Evolutionary conservation across 2,888 invertebrate species (phyloP).

Genomic region (Pristionchus mayeri): DNA sequence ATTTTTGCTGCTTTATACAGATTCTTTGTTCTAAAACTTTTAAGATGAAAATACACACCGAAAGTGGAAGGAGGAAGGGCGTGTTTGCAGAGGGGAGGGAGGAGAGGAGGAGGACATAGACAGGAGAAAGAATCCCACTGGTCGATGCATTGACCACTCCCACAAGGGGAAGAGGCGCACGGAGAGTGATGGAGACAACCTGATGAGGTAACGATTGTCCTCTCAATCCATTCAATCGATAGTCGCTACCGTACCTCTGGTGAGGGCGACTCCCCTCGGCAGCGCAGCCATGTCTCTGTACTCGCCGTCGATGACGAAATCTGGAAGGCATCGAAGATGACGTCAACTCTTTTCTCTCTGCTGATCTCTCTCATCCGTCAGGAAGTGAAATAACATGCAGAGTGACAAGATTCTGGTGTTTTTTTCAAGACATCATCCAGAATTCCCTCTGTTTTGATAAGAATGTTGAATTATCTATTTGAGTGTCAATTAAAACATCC

Average conservation of each 20-base stretch:
- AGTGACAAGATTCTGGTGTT: too few species aligned
- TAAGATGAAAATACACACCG: conserved; percentile 53
- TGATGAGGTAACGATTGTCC: background rate
- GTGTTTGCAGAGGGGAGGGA: conserved; percentile 67
- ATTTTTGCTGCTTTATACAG: background rate
- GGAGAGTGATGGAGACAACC: conserved; percentile 67
- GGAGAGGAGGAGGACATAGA: conserved; percentile 63
- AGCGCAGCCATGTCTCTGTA: conserved; percentile 52
- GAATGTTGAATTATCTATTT: background rate
- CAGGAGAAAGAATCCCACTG: conserved; percentile 69
- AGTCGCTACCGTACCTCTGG: conserved; percentile 11
- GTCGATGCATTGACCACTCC: conserved; percentile 69
- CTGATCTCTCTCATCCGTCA: too few species aligned
- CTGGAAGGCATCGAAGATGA: conserved; percentile 1
- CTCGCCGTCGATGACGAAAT: conserved; percentile 54
- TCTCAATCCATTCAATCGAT: too few species aligned
- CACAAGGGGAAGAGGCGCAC: conserved; percentile 66
- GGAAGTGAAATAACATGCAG: too few species aligned
- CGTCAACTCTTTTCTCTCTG: background rate
- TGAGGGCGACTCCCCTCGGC: conserved; percentile 37
- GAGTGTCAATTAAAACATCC: too few species aligned
- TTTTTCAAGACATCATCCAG: conserved; percentile 48
- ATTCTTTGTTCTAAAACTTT: background rate
- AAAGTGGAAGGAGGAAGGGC: conserved; percentile 70
- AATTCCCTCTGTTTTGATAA: background rate